Base-by-base conservation (phyloP, 2,797 vertebrate genomes). In the Rhinoraja longicauda region DNA sequence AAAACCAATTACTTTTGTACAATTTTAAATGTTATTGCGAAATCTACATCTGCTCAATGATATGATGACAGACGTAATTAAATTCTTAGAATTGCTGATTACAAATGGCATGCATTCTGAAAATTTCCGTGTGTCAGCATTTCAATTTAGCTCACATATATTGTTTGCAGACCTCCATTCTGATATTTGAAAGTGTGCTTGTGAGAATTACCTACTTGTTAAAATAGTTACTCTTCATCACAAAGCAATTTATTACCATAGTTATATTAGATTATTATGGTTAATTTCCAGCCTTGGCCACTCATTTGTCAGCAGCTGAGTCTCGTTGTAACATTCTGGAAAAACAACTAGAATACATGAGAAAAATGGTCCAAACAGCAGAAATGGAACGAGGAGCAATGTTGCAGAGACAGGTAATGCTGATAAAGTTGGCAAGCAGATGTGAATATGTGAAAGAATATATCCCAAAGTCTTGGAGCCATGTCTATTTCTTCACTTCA, bases 321-420 rank as follows among this genome's bases (percentile, higher is more conserved):
- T 96, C 96, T 93, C 98, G 98, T 90, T 99, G 98, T 94, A 94
- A 93, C 88, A 97, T 97, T 94, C 94, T 99, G 93, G 99, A 99
- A 94, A 98, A 97, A 93, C 98, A 99, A 93, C 94, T 99, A 95
- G 97, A 98, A 76, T 97, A 98, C 94, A 98, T 98, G 98, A 97
- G 96, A 94, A 97, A 95, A 94, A 97, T 98, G 96, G 96, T 99
- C 94, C 97, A 96, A 92, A 97, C 95, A 78, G 97, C 98, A 13
- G 97, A 98, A 95, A 95, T 95, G 0, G 98, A 98, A 94, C 97
- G 96, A 94, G 97, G 95, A 0, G 96, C 96, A 90, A 96, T 98
- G 82, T 95, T 98, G 93, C 96, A 97, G 93, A 97, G 97, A 94
- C 98, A 98, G 97, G 98, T 99, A 93, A 36, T 36, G 75, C 93